Evolutionary conservation across 2,888 invertebrate species (phyloP).

Genomic region (Thymelicus acteon): DNA sequence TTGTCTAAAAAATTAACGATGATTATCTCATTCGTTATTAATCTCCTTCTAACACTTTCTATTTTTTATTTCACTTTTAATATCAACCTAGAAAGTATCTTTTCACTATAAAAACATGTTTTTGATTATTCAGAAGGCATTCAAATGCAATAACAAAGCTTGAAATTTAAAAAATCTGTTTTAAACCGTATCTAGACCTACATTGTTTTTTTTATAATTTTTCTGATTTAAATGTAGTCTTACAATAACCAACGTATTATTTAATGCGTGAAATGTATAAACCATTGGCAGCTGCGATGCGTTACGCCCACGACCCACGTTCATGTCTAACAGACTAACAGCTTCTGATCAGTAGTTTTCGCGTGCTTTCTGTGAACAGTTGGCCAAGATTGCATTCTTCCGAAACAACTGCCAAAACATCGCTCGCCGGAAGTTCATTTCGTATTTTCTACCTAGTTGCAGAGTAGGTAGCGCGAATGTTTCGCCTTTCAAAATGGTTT

Average conservation of each 20-base stretch:
- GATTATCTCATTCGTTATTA: too few relatives aligned
- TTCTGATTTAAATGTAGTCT: neutral
- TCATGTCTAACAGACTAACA: conserved; percentile 22
- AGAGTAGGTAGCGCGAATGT: conserved; percentile 49
- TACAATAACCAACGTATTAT: neutral
- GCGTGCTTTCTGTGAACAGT: conserved; percentile 70
- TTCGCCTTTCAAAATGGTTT: conserved; percentile 57
- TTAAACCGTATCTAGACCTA: too few relatives aligned
- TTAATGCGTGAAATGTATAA: conserved; percentile 8
- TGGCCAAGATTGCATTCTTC: conserved; percentile 45
- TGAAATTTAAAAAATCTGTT: too few relatives aligned
- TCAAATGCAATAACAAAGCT: too few relatives aligned
- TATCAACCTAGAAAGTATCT: too few relatives aligned
- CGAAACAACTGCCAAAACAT: conserved; percentile 19
- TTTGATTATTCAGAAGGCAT: too few relatives aligned
- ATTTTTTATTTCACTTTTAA: too few relatives aligned
- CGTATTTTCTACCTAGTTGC: neutral
- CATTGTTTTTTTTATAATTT: too few relatives aligned
- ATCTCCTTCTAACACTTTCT: too few relatives aligned
- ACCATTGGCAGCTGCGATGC: conserved; percentile 17
- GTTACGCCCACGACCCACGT: conserved; percentile 21
- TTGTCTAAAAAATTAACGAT: too few relatives aligned
- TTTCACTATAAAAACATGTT: too few relatives aligned
- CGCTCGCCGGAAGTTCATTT: conserved; percentile 20
- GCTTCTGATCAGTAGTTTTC: conserved; percentile 61